Evolutionary conservation across 2,797 vertebrate genomes (phyloP), one percentile per base, ranked within the genome.

Genomic region (Enteromius paludinosus): DNA sequence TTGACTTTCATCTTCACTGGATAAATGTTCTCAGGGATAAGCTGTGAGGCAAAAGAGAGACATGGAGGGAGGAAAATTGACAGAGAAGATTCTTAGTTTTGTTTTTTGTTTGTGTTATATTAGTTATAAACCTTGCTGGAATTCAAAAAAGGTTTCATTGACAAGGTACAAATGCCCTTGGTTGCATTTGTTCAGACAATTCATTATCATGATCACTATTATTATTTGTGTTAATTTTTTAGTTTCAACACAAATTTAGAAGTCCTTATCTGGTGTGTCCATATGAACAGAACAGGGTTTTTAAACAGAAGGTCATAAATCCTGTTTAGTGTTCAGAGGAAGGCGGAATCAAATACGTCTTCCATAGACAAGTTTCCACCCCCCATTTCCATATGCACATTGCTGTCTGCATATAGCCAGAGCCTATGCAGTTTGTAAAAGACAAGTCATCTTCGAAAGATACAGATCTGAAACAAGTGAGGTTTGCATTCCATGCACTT

Each of bases 271-370:
- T 25, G 5, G 20, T 25, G n/a, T 54, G n/a, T 20, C 43, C 38
- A 66, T 65, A 30, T 18, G 3, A 79, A 79, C 38, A 61, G 38
- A 52, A 52, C 18, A 61, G 30, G 30, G 9, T 0, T 52, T 81
- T 73, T 73, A 49, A 73, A 73, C 25, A 74, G n/a, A 52, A 28
- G 59, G 43, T 64, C 10, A 81, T 81, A 65, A 81, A 52, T 81
- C 59, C n/a, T 20, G 73, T 49, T 64, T 81, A 72, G 10, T 59
- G 38, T 80, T 71, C 4, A 35, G 68, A 47, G 54, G 20, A 47
- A 71, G 61, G 70, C 65, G 35, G 33, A 25, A 74, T 43, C 47
- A n/a, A 23, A 65, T 74, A 14, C 3, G 3, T 75, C 71, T 81
- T 82, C 20, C 41, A 61, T 7, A 64, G 65, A 79, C 64, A 69